Base-by-base conservation (phyloP, 2,113 vertebrate species). In the Pitta sordida region DNA sequence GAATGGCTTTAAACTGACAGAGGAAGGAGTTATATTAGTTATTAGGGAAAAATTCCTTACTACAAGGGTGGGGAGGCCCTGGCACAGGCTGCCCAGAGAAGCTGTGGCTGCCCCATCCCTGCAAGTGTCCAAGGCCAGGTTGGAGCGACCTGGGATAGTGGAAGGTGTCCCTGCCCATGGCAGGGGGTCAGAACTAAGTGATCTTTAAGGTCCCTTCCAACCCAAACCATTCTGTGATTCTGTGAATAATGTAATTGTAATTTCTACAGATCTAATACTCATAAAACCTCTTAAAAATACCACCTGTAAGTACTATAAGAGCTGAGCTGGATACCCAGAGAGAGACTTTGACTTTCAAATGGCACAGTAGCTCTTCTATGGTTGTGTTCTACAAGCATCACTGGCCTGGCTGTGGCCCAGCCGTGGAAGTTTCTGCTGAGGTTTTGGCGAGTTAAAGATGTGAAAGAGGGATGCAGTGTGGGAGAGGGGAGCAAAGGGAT, bases 71-170 rank as follows among this genome's bases (percentile, higher is more conserved):
- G 0, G 0, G 0, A 67, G 68, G 29, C n/a, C 18, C n/a, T 74
- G 60, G 52, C 23, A 37, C n/a, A 51, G 68, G 26, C 0, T 74
- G 15, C 27, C 60, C 60, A 81, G 52, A 67, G 52, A 1, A 68
- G 29, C n/a, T 82, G 46, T 2, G 46, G 15, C 52, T 46, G 37
- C 2, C 37, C 46, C 69, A 53, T 44, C 22, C 46, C 46, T 46
- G 48, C 39, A 0, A 58, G 13, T 43, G 44, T 0, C 68, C 39
- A 5, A 55, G 32, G 43, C 43, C 67, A 58, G 59, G 52, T 0
- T 62, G 34, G 63, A 76, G 26, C 30, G 41, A 0, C 30, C 39
- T 9, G n/a, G 37, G 24, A 15, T 0, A 34, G 55, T 48, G 46
- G 37, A 2, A 89, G 24, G 3, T 53, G 53, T 46, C 29, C 27